phyloP scores from a whole-genome alignment of 2,888 invertebrate genomes.

The Dioctria linearis region DNA sequence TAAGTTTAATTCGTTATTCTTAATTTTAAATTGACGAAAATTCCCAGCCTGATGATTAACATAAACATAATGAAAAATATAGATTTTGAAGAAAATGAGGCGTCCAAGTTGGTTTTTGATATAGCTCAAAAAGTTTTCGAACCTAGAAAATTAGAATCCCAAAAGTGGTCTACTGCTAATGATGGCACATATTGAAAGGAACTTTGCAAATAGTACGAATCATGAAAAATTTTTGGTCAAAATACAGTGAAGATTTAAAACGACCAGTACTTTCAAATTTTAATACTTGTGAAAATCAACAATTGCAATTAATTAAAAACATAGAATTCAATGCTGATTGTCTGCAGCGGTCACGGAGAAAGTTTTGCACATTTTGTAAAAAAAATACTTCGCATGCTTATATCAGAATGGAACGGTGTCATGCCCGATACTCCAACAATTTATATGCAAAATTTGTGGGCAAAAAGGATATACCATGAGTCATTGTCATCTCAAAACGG shows the following conservation, averaged over 20 bases:
- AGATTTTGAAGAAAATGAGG: neutral
- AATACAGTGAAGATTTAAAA: neutral
- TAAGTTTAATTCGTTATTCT: too few species aligned
- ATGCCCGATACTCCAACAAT: neutral
- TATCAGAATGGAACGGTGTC: neutral
- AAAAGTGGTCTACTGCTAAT: neutral
- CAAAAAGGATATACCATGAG: conserved; percentile 7
- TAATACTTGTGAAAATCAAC: too few species aligned
- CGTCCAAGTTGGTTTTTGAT: neutral
- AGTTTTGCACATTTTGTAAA: neutral
- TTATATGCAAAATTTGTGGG: neutral
- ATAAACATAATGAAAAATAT: too few species aligned
- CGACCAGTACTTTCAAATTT: too few species aligned
- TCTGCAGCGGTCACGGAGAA: neutral
- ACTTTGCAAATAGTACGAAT: neutral
- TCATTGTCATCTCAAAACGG: neutral
- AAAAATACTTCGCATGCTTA: neutral
- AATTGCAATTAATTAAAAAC: neutral
- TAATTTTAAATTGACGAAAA: too few species aligned
- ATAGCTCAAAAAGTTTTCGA: neutral
- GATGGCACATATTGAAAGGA: neutral
- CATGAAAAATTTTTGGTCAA: neutral
- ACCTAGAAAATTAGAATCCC: neutral
- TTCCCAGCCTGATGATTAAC: too few species aligned
- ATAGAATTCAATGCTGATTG: neutral